Evolutionary conservation across 2,797 vertebrate genomes (phyloP).

Genomic region (Phylloscopus collybita): DNA sequence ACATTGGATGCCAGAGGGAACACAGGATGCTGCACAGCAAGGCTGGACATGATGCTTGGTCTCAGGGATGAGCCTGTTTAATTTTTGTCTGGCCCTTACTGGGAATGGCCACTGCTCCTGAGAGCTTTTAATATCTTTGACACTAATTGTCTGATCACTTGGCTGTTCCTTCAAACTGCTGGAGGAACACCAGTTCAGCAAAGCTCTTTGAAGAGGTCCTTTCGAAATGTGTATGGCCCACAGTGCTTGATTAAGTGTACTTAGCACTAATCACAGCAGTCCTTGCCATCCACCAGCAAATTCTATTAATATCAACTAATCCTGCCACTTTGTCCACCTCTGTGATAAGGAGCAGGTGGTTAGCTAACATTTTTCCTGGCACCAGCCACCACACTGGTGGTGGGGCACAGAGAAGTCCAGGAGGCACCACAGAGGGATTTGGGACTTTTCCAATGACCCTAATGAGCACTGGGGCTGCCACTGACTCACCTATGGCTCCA

Average conservation of each 20-base stretch:
- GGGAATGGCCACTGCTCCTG: neutral
- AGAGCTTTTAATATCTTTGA: neutral
- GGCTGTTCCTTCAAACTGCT: constrained; percentile 16
- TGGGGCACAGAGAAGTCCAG: neutral
- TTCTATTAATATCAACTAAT: constrained; percentile 40
- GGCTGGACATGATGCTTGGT: fast-evolving
- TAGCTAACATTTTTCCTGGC: neutral
- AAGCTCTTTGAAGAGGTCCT: constrained; percentile 7
- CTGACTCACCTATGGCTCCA: neutral
- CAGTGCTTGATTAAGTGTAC: constrained; percentile 8
- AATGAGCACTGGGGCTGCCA: neutral
- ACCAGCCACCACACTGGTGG: neutral
- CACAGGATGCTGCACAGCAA: neutral
- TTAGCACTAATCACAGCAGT: constrained; percentile 14
- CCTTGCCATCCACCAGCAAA: neutral
- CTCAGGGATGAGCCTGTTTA: neutral
- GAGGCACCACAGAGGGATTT: neutral
- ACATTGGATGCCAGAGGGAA: neutral
- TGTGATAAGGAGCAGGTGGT: neutral
- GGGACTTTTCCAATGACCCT: neutral
- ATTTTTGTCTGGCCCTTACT: neutral
- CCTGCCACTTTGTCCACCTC: neutral
- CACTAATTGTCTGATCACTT: neutral
- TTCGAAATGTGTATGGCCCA: neutral
- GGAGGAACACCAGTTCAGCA: constrained; percentile 56